Evolutionary conservation across 2,888 invertebrate species (phyloP), one percentile per base, ranked within the genome.

Genomic region (Serripes groenlandicus): DNA sequence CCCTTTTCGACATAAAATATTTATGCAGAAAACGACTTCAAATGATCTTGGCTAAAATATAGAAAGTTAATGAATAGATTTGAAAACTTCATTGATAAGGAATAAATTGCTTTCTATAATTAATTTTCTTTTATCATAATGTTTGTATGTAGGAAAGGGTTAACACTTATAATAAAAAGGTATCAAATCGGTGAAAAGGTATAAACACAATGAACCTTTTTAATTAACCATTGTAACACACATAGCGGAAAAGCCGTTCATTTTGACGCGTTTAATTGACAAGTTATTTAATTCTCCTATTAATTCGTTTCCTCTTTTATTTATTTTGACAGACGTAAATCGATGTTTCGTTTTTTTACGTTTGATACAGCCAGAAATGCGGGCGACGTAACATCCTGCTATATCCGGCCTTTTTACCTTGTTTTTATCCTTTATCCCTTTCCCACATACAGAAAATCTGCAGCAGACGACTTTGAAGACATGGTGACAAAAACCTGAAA

Each of bases 271-370:
- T 64, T 3, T 34, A 35, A 35, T 34, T 64, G 64, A 64, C 64
- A 64, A 37, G 64, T 64, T 34, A 64, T 64, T 64, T 64, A 64
- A 64, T 64, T 35, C 23, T 7, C n/a, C 64, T 64, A n/a, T 64
- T 64, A 64, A 64, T 2, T 64, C 37, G 15, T 21, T 64, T 64
- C n/a, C 37, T 35, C 23, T 64, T 35, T 34, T 35, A 32, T 21
- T 28, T 30, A 35, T 28, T 64, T 32, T 64, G 35, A 64, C 64
- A 35, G 18, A 1, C 34, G 34, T 21, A 18, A 21, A 64, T 64
- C 35, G n/a, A 34, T 35, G 35, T 23, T 11, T 35, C 11, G 35
- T 32, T 35, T 34, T 64, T 3, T 11, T 56, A 3, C 3, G 11
- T 26, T 56, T 23, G 28, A 56, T 3, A 56, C 23, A 60, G 5